Evolutionary conservation across 2,888 invertebrate genomes (phyloP).

Genomic region (Trilocha varians): DNA sequence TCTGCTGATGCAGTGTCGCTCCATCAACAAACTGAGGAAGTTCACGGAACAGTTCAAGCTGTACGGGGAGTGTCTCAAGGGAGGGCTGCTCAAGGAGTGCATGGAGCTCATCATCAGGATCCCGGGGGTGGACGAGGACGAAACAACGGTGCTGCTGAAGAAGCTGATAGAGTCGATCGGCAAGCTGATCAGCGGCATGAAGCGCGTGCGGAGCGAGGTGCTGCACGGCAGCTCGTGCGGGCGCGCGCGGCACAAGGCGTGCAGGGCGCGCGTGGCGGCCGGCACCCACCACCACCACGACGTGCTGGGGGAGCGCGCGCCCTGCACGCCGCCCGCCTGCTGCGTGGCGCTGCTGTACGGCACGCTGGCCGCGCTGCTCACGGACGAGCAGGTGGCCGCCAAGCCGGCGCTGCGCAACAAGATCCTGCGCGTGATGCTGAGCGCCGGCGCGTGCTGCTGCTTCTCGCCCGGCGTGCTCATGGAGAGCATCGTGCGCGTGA

Average conservation of each 20-base stretch:
- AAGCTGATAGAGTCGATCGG: slow-evolving; percentile 73
- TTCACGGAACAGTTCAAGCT: slow-evolving; percentile 74
- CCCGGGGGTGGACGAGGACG: slow-evolving; percentile 45
- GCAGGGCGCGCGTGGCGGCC: slow-evolving; percentile 49
- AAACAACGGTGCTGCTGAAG: slow-evolving; percentile 54
- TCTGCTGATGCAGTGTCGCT: slow-evolving; percentile 68
- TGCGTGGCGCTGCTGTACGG: slow-evolving; percentile 73
- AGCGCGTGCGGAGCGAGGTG: slow-evolving; percentile 71
- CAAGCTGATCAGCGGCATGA: slow-evolving; percentile 69
- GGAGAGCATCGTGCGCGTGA: slow-evolving; percentile 60
- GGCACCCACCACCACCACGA: slow-evolving; percentile 75
- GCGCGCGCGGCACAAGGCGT: slow-evolving; percentile 65
- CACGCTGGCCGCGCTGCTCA: slow-evolving; percentile 59
- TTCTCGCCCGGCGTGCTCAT: slow-evolving; percentile 69
- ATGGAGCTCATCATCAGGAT: slow-evolving; percentile 69
- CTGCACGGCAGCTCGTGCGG: slow-evolving; percentile 69
- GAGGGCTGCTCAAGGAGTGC: slow-evolving; percentile 70
- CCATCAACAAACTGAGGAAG: slow-evolving; percentile 65
- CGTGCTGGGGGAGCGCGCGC: slow-evolving; percentile 67
- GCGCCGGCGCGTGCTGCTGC: slow-evolving; percentile 77
- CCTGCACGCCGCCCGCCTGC: slow-evolving; percentile 64
- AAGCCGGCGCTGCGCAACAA: slow-evolving; percentile 49
- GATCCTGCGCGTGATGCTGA: slow-evolving; percentile 69
- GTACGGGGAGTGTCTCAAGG: slow-evolving; percentile 74
- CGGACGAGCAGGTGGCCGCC: slow-evolving; percentile 53